phyloP scores from a whole-genome alignment of 1,140 invertebrate species.

The Homarus americanus region DNA sequence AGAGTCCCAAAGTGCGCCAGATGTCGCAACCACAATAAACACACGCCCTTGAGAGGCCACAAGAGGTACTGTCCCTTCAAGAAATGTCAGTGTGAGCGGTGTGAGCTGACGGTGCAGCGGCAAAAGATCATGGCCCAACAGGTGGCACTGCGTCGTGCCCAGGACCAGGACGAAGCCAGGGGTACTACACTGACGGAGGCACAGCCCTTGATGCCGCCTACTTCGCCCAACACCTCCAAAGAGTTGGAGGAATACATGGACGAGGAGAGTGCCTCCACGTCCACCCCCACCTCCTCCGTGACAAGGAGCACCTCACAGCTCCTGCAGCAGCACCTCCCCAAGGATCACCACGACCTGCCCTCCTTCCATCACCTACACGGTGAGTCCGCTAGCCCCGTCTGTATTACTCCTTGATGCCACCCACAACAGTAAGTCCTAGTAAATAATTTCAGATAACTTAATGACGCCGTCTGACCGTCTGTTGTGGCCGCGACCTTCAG shows the following conservation, averaged over 20 bases:
- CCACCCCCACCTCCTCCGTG: background rate
- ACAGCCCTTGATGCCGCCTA: background rate
- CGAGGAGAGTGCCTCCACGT: background rate
- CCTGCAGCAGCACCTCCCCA: background rate
- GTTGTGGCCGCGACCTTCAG: no score
- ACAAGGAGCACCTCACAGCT: background rate
- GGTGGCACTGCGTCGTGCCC: constrained; percentile 41
- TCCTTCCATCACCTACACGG: background rate
- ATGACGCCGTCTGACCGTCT: no score
- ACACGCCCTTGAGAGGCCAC: constrained; percentile 35
- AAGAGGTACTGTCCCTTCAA: constrained; percentile 58
- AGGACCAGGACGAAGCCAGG: constrained; percentile 42
- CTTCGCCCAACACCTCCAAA: background rate
- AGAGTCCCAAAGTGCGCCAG: constrained; percentile 57
- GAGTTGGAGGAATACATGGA: background rate
- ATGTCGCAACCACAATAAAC: constrained; percentile 46
- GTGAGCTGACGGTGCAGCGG: constrained; percentile 43
- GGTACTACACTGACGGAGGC: background rate
- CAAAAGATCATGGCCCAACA: constrained; percentile 59
- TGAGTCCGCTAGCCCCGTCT: no score
- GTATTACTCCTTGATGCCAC: no score
- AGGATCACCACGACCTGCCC: background rate
- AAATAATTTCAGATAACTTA: no score
- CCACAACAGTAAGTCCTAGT: no score
- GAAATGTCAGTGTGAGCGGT: constrained; percentile 26